These are phyloP conservation scores for Spinus olivaceus DNA, from an alignment of 2,797 vertebrate species.

Conservation along the genomic window DNA sequence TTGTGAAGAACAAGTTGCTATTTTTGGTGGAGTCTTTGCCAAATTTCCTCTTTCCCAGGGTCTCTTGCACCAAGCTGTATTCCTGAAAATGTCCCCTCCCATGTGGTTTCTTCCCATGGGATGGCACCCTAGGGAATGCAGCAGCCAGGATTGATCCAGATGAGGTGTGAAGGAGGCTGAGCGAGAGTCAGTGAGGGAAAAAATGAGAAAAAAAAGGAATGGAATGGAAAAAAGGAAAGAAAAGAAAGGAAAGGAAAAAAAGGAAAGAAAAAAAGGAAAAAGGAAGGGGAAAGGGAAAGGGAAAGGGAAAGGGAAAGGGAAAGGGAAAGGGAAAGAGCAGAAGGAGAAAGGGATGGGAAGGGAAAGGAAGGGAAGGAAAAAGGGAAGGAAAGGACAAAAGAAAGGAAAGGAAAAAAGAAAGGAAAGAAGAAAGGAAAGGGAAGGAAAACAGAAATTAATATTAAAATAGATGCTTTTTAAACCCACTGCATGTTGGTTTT, in stretches of 20 bases:
- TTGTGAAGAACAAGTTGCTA: not conserved
- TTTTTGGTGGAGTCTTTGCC: not conserved
- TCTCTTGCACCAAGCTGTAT: not conserved
- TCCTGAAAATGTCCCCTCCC: not conserved
- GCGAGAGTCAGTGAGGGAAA: not conserved
- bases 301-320: too few relatives aligned
- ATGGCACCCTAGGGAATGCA: not conserved
- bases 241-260: too few relatives aligned
- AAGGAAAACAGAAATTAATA: rapidly evolving
- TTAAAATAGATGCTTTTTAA: not conserved
- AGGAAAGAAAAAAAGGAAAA: too few relatives aligned
- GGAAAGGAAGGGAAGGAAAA: too few relatives aligned
- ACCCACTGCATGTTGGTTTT: not conserved
- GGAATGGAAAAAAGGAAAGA: too few relatives aligned
- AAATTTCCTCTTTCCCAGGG: not conserved
- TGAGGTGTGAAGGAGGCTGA: not conserved
- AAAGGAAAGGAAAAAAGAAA: too few relatives aligned
- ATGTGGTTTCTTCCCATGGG: not conserved
- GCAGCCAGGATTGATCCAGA: not conserved
- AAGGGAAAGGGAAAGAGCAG: too few relatives aligned
- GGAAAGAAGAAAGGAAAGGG: too few relatives aligned
- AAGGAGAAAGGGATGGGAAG: too few relatives aligned
- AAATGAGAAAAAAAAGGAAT: not conserved
- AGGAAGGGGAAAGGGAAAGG: too few relatives aligned
- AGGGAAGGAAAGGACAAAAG: too few relatives aligned